Percentiles rank a stretch among this genome's conserved stretches.
phyloP scores from a whole-genome alignment of 2,888 invertebrate genomes.

The Eugnorisma glareosa region DNA sequence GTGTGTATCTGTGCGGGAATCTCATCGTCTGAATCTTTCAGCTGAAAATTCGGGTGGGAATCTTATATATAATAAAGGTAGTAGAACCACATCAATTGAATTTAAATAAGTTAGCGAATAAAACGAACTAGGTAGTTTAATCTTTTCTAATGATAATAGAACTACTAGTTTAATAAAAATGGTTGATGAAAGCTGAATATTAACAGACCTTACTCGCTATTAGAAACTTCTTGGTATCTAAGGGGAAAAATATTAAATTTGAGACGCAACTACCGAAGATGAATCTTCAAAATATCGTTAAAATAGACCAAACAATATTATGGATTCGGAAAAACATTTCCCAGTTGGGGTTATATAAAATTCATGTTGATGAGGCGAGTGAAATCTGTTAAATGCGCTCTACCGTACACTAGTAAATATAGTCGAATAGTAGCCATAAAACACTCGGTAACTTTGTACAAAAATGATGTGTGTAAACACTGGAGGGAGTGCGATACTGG shows the following conservation, averaged over 20 bases:
- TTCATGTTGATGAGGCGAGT: conserved; percentile 56
- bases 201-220: conserved; percentile 63
- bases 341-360: conserved; percentile 22
- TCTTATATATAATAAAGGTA: conserved; percentile 20
- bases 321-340: background rate
- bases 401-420: conserved; percentile 73
- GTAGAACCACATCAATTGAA: conserved; percentile 22
- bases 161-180: conserved; percentile 54
- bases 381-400: conserved; percentile 67
- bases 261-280: background rate
- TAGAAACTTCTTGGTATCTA: conserved; percentile 8
- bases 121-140: conserved; percentile 28
- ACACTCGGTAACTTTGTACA: conserved; percentile 86
- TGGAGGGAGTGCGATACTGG: conserved; percentile 91
- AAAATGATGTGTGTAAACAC: conserved; percentile 88
- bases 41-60: conserved; percentile 3
- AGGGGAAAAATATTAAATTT: conserved; percentile 1
- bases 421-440: conserved; percentile 82
- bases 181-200: conserved; percentile 55
- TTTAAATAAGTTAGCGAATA: conserved; percentile 34
- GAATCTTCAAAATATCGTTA: background rate
- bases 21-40: conserved; percentile 26
- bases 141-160: conserved; percentile 44
- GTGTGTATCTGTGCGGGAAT: conserved; percentile 26
- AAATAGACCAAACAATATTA: background rate